Percentiles rank a stretch among this genome's conserved stretches.
phyloP scores from a whole-genome alignment of 2,888 invertebrate genomes.

The Thereva unica region DNA sequence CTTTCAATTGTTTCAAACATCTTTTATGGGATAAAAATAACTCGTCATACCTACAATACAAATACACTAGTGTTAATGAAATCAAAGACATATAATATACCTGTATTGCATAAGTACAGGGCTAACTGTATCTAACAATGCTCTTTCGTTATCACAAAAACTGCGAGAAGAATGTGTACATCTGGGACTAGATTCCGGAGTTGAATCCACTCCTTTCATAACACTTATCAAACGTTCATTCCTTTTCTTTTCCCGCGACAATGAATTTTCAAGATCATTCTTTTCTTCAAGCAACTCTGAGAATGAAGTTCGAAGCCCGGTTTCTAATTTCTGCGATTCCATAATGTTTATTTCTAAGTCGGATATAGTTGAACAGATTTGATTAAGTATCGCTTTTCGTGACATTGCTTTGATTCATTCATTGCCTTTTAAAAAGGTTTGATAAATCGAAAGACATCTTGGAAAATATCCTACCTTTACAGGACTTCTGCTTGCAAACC shows the following conservation, averaged over 20 bases:
- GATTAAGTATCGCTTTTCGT: conserved; percentile 13
- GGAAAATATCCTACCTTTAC: no score
- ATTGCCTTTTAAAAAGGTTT: no score
- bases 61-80: not conserved
- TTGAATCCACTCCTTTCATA: conserved; percentile 49
- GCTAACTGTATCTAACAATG: conserved; percentile 30
- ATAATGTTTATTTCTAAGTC: conserved; percentile 19
- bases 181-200: conserved; percentile 42
- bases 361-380: conserved; percentile 35
- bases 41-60: conserved; percentile 49
- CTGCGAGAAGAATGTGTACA: conserved; percentile 10
- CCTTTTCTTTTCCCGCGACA: conserved; percentile 50
- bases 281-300: conserved; percentile 18
- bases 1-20: conserved; percentile 49
- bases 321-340: conserved; percentile 22
- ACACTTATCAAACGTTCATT: conserved; percentile 51
- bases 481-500: no score
- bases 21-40: conserved; percentile 49
- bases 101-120: conserved; percentile 39
- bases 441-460: no score
- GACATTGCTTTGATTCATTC: no score
- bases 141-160: conserved; percentile 5
- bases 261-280: conserved; percentile 32
- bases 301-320: conserved; percentile 12
- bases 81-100: conserved; percentile 16